Evolutionary conservation across 23 tunicate genomes (phyloP), one percentile per base, ranked within the genome.

Genomic region (Corella eumyota): DNA sequence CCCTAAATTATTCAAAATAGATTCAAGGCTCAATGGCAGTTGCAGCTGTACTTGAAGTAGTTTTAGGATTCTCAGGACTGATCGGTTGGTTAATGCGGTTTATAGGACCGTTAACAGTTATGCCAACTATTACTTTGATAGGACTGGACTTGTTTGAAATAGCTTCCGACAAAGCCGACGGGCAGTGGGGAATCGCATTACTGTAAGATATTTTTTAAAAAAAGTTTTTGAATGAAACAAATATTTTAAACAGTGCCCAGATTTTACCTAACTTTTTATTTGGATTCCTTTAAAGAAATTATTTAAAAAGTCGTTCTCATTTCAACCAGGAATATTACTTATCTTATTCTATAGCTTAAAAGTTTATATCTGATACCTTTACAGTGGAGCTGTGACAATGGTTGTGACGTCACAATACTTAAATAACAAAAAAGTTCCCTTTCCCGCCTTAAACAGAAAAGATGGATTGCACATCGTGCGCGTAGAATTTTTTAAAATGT

Each of bases 21-120:
- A 35, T 78, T 17, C 96, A 88, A 72, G 96, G 98, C 4, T 64
- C 84, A 25, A 67, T 92, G 0, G 76, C 76, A 0, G 77, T 81
- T 23, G 77, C 98, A 19, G 71, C 95, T 15, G 64, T 69, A 3
- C 25, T 71, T 2, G 86, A 81, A 53, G 32, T 92, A 0, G 9
- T 92, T 23, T 31, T 81, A 20, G 92, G 85, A 4, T 22, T 73
- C 0, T 69, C 91, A 52, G 91, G 86, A 7, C 56, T 78, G 25
- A 45, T 92, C 40, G 92, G 92, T 1, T 75, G 70, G 30, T 66
- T 83, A 50, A 71, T 65, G 59, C 55, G 81, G 31, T 72, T 72
- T 20, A 64, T 88, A 6, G 96, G 96, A 15, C 96, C 96, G 19
- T 56, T 88, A 25, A 79, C 96, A 6, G 52, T 88, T 30, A 67